A percentile compares a stretch with the other conserved stretches of the same genome.
These are phyloP conservation scores for Spinibarbus caldwelli DNA, from an alignment of 2,797 vertebrate species.

Conservation along the genomic window DNA sequence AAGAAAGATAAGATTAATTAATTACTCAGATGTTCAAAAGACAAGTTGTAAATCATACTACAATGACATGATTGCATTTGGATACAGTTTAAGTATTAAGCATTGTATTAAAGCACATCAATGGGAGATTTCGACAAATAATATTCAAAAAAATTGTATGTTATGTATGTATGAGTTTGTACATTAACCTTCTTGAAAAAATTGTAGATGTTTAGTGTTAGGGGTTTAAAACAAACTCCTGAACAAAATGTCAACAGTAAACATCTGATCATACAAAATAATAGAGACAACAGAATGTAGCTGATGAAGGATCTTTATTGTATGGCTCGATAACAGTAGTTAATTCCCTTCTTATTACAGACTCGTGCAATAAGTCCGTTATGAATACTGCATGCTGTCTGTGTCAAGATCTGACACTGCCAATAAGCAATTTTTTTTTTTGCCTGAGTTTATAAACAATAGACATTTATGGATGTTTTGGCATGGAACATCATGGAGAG, in stretches of 20 bases:
- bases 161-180: neutral
- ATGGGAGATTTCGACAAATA: neutral
- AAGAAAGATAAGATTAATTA: neutral
- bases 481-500: slow-evolving; percentile 21
- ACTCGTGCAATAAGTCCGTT: neutral
- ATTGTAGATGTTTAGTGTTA: neutral
- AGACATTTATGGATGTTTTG: slow-evolving; percentile 33
- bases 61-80: neutral
- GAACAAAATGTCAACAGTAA: neutral
- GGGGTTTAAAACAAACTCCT: neutral
- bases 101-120: neutral
- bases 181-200: neutral
- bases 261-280: neutral
- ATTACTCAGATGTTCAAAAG: neutral
- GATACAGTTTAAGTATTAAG: neutral
- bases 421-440: slow-evolving; percentile 14
- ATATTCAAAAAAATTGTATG: neutral
- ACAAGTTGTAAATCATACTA: neutral
- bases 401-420: slow-evolving; percentile 34
- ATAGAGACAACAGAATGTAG: neutral
- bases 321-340: slow-evolving; percentile 40
- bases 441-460: slow-evolving; percentile 43
- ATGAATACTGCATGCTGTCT: slow-evolving; percentile 18
- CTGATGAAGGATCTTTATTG: slow-evolving; percentile 53
- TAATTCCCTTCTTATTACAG: slow-evolving; percentile 29